Base-by-base conservation (phyloP, 1,140 invertebrate genomes). In the Aphelinus certus region DNA sequence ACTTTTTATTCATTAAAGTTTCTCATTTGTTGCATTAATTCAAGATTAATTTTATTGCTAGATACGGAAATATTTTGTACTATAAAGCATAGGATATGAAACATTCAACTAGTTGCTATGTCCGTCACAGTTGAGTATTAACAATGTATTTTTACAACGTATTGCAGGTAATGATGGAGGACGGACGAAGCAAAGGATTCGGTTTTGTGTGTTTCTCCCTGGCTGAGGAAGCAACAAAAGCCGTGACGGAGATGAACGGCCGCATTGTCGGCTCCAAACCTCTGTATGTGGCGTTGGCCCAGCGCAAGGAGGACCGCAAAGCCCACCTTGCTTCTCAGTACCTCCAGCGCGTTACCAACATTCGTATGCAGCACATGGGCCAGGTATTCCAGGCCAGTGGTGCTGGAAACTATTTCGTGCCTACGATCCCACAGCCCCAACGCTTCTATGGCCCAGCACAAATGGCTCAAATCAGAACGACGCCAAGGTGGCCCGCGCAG, bases 181-280 rank as follows among this genome's bases (percentile, higher is more conserved):
- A 96, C 81, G 95, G 94, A 10, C 92, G 95, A 70, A 96, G 95
- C 83, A 99, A 98, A 89, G 98, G 98, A 57, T 99, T 99, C 88
- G 98, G 98, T 42, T 99, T 99, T 87, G 98, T 99, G 4, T 99
- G 98, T 88, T 99, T 99, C 85, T 97, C 95, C 61, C 94, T 96
- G n/a, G 96, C 97, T 0, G 97, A 99, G 87, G 98, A 99, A 89
- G 98, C 98, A 4, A 99, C 98, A 3, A 99, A 99, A 87, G 98
- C 98, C 73, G 97, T 99, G 1, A 99, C 97, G 1, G 98, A 98
- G 85, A 98, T 99, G 96, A 99, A 99, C 86, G 97, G 98, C 2
- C 93, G 97, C 64, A 98, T 99, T 81, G 92, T 99, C 47, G 97
- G 96, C 64, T 93, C 95, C 1, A 99, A 99, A 87, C 98, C 98